Conservation (phyloP, 2,113 vertebrate genomes). For the Alligator mississippiensis region DNA sequence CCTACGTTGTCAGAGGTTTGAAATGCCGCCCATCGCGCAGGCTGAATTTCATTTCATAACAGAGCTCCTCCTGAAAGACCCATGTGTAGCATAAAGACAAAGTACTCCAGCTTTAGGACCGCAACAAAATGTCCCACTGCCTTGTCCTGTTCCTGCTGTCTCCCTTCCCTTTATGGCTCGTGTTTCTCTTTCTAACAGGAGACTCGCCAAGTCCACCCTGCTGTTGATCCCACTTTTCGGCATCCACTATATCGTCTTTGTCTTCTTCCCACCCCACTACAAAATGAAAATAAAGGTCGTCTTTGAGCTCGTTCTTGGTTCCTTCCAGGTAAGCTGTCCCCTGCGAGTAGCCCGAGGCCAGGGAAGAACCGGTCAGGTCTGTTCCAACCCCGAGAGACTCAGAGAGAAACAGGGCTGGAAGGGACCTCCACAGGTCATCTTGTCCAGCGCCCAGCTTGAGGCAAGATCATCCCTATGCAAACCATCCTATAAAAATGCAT, state of each 20-base stretch:
- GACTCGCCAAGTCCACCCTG: slow-evolving; percentile 95
- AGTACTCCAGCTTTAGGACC: too few relatives aligned
- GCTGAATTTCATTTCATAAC: neutral
- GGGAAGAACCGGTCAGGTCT: neutral
- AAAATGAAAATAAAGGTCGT: slow-evolving; percentile 85
- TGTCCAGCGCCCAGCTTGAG: too few relatives aligned
- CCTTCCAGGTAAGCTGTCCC: slow-evolving; percentile 90
- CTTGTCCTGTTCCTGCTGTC: neutral
- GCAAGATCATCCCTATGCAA: too few relatives aligned
- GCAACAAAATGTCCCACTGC: neutral
- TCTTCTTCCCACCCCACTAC: slow-evolving; percentile 92
- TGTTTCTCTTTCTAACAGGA: slow-evolving; percentile 79
- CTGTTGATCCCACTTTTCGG: slow-evolving; percentile 97
- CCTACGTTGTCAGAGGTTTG: neutral
- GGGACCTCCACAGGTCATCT: too few relatives aligned
- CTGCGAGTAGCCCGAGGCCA: neutral
- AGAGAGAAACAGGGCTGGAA: accelerated
- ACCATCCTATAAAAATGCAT: too few relatives aligned
- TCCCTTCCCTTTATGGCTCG: neutral
- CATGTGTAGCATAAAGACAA: too few relatives aligned
- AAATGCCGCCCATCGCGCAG: neutral
- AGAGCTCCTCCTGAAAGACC: too few relatives aligned
- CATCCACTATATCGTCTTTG: slow-evolving; percentile 94
- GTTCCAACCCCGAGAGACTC: neutral
- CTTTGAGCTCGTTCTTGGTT: slow-evolving; percentile 93